Evolutionary conservation across 2,888 invertebrate species (phyloP).

Genomic region (Piscicola geometra): DNA sequence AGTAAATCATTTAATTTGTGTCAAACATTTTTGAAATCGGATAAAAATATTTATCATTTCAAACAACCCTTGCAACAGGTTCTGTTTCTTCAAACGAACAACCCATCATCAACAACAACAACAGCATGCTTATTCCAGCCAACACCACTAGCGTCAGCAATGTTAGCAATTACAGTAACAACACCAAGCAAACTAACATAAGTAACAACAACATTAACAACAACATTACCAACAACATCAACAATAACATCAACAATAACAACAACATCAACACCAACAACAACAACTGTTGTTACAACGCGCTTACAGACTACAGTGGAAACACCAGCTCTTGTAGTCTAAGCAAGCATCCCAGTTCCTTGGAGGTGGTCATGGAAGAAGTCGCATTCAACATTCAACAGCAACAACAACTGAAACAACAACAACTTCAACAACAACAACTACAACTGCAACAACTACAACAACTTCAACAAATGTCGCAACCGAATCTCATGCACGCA

Average conservation of each 20-base stretch:
- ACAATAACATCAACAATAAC: not conserved
- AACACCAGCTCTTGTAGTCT: not conserved
- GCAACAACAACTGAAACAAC: constrained; percentile 1
- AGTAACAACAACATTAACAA: not conserved
- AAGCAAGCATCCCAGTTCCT: constrained; percentile 10
- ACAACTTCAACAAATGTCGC: too few relatives aligned
- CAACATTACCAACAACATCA: not conserved
- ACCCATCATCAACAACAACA: not conserved
- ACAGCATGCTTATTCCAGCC: not conserved
- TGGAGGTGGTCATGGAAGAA: constrained; percentile 10
- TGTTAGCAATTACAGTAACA: not conserved
- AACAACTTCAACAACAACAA: not conserved
- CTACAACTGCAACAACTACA: too few relatives aligned
- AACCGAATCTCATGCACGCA: not conserved
- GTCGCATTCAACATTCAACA: not conserved
- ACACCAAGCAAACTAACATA: not conserved
- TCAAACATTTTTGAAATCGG: too few relatives aligned
- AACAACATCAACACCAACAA: not conserved
- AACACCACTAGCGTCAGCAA: not conserved
- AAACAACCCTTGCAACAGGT: not conserved
- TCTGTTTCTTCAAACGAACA: not conserved
- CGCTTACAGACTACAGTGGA: not conserved
- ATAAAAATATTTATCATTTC: not conserved
- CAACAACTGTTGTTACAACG: not conserved
- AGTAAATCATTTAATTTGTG: too few relatives aligned